Evolutionary conservation across 1,140 invertebrate genomes (phyloP).

Genomic region (Luehdorfia chinensis): DNA sequence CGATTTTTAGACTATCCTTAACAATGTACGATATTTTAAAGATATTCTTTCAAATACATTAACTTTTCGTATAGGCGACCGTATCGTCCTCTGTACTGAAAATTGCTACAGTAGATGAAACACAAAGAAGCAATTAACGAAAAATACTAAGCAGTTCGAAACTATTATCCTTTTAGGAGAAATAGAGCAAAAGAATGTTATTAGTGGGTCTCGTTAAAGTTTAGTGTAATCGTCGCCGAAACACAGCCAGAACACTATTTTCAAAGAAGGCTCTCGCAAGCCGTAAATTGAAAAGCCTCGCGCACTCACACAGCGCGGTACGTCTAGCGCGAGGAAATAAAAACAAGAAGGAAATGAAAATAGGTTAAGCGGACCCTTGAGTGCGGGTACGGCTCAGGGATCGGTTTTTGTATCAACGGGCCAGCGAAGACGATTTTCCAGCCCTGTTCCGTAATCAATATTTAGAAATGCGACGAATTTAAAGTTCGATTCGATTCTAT

Average conservation of each 20-base stretch:
- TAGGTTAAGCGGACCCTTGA: constrained; percentile 61
- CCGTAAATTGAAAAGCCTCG: constrained; percentile 57
- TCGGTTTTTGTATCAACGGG: constrained; percentile 47
- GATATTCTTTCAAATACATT: no score
- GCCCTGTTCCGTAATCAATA: no score
- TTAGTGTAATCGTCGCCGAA: constrained; percentile 32
- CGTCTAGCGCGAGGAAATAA: constrained; percentile 50
- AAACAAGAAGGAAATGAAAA: constrained; percentile 61
- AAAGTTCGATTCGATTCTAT: no score
- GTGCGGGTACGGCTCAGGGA: constrained; percentile 34
- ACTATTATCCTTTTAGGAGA: constrained; percentile 4
- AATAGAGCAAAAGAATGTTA: constrained; percentile 1
- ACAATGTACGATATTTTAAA: no score
- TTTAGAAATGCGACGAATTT: no score
- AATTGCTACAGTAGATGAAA: background rate
- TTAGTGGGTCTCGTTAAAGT: constrained; percentile 20
- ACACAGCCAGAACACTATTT: constrained; percentile 34
- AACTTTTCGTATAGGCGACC: no score
- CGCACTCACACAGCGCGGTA: constrained; percentile 30
- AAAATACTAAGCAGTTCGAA: background rate
- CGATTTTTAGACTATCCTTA: no score
- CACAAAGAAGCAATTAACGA: constrained; percentile 3
- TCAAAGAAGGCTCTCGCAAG: constrained; percentile 30
- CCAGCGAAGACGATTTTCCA: constrained; percentile 7
- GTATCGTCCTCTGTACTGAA: no score